A percentile compares a stretch with the other conserved stretches of the same genome.
Evolutionary conservation across 2,888 invertebrate species (phyloP).

Genomic region (Nemotelus nigrinus): DNA sequence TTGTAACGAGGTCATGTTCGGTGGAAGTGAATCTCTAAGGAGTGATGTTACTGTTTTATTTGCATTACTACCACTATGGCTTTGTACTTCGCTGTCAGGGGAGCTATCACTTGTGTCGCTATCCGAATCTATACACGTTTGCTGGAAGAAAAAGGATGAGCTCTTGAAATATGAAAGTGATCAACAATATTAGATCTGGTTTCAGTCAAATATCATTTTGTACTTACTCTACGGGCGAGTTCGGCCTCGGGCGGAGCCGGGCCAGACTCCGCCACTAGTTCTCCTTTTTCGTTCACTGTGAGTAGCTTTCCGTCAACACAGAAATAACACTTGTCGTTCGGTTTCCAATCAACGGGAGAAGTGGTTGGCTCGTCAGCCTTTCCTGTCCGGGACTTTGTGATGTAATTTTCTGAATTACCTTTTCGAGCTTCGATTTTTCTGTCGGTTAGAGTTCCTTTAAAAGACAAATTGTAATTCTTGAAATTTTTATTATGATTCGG

Average conservation of each 20-base stretch:
- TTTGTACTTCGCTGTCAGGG: conserved; percentile 57
- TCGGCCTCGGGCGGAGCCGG: conserved; percentile 60
- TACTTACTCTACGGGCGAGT: conserved; percentile 58
- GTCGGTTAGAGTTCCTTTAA: conserved; percentile 39
- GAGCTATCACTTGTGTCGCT: conserved; percentile 73
- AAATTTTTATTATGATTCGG: no score
- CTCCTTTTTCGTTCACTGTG: conserved; percentile 65
- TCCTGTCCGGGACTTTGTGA: conserved; percentile 40
- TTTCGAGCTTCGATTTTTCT: conserved; percentile 30
- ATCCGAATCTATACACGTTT: conserved; percentile 76
- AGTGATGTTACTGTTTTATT: conserved; percentile 63
- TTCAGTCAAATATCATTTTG: conserved; percentile 45
- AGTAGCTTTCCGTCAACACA: conserved; percentile 80
- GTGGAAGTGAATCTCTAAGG: conserved; percentile 56
- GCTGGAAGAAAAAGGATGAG: conserved; percentile 49
- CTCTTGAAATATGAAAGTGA: neutral
- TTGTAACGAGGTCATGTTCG: conserved; percentile 70
- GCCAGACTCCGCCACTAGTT: conserved; percentile 65
- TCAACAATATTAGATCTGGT: neutral
- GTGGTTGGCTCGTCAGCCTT: neutral
- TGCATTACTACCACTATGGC: conserved; percentile 62
- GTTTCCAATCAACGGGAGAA: conserved; percentile 76
- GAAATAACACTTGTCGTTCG: conserved; percentile 85
- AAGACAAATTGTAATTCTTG: neutral
- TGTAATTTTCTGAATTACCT: conserved; percentile 48